A percentile compares a stretch with the other conserved stretches of the same genome.
These are phyloP conservation scores for Monochamus saltuarius DNA, from an alignment of 1,140 invertebrate species.

Conservation along the genomic window DNA sequence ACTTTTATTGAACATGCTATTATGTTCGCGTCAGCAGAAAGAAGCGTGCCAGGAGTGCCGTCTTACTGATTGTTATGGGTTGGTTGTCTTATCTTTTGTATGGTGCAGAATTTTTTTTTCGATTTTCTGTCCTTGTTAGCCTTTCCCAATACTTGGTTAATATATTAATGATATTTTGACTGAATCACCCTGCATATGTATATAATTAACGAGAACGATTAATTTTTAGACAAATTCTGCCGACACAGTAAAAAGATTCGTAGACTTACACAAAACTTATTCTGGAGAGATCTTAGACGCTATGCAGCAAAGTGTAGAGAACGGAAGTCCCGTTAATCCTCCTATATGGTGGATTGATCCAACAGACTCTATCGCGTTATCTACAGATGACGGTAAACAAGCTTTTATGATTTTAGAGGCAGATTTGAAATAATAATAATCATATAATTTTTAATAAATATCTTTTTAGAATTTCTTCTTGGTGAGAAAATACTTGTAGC, in stretches of 20 bases:
- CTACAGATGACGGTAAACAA: constrained; percentile 27
- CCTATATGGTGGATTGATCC: constrained; percentile 92
- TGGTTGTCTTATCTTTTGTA: neutral
- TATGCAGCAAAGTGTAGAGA: constrained; percentile 60
- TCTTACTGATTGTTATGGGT: neutral
- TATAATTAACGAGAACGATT: neutral
- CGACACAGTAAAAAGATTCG: constrained; percentile 65
- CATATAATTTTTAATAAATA: constrained; percentile 35
- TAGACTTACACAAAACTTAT: constrained; percentile 68
- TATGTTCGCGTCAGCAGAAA: too few relatives aligned
- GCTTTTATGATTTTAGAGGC: neutral
- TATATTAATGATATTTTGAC: neutral
- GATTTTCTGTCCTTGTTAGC: neutral
- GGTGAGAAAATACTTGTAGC: constrained; percentile 85
- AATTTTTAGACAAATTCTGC: constrained; percentile 46
- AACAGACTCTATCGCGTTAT: constrained; percentile 52
- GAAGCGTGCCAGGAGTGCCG: too few relatives aligned
- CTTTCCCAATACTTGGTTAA: neutral
- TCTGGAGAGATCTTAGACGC: constrained; percentile 62
- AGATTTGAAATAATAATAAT: neutral
- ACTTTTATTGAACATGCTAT: too few relatives aligned
- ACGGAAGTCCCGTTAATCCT: constrained; percentile 76
- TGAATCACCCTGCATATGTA: neutral
- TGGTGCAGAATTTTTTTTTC: too few relatives aligned
- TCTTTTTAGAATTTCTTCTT: constrained; percentile 72